Conservation (phyloP, 2,113 vertebrate genomes). For the Noturus placidus region DNA sequence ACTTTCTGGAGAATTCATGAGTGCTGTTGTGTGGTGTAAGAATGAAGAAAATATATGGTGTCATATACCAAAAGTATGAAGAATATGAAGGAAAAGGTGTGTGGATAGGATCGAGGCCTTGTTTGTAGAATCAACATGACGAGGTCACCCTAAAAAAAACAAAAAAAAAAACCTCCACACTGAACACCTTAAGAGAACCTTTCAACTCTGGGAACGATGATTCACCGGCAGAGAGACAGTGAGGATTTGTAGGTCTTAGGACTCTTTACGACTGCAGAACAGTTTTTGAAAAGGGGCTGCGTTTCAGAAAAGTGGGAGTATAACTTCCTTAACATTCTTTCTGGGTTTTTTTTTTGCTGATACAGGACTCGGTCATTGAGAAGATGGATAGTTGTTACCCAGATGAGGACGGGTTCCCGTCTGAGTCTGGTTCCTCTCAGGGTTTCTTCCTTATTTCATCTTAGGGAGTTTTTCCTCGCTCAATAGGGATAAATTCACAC, state of each 20-base stretch:
- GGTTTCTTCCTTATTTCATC: no score
- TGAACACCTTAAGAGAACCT: no score
- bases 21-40: neutral
- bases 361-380: neutral
- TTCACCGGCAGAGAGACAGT: slow-evolving; percentile 9
- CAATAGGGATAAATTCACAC: no score
- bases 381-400: neutral
- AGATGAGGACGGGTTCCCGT: no score
- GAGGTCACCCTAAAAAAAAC: neutral
- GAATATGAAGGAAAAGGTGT: neutral
- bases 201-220: neutral
- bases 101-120: neutral
- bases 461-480: no score
- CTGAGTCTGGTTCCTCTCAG: no score
- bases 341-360: neutral
- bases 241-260: slow-evolving; percentile 6
- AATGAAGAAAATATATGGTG: neutral
- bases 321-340: neutral
- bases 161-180: no score
- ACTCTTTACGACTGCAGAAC: neutral
- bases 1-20: neutral
- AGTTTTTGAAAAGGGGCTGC: neutral
- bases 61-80: neutral
- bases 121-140: neutral
- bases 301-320: neutral